A percentile compares a stretch with the other conserved stretches of the same genome.
phyloP scores from a whole-genome alignment of 2,888 invertebrate genomes.

The Oligia fasciuncula region DNA sequence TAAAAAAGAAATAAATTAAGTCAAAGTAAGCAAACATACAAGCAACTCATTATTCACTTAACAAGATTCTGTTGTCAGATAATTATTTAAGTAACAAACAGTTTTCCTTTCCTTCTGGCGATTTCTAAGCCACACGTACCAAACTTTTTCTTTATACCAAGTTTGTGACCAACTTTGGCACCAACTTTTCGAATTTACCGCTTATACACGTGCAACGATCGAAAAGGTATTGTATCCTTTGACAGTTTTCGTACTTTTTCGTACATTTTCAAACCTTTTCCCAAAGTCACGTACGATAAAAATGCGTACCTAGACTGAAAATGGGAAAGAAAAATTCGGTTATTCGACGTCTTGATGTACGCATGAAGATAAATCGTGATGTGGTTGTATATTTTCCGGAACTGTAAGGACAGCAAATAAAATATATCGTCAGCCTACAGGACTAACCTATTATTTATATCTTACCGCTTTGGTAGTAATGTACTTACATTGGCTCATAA shows the following conservation, averaged over 20 bases:
- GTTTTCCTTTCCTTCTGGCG: slow-evolving; percentile 46
- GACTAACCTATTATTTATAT: slow-evolving; percentile 40
- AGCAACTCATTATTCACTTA: slow-evolving; percentile 47
- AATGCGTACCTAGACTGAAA: slow-evolving; percentile 59
- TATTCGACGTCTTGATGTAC: slow-evolving; percentile 55
- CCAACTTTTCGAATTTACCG: slow-evolving; percentile 60
- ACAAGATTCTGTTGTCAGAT: slow-evolving; percentile 47
- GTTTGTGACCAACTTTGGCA: slow-evolving; percentile 43
- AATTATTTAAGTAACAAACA: slow-evolving; percentile 63
- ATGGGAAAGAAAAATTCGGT: slow-evolving; percentile 45
- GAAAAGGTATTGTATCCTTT: slow-evolving; percentile 47
- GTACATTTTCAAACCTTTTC: slow-evolving; percentile 38
- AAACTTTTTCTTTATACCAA: slow-evolving; percentile 56
- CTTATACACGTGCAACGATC: slow-evolving; percentile 46
- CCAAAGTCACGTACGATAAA: slow-evolving; percentile 62
- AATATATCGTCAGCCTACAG: slow-evolving; percentile 49
- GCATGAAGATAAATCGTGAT: slow-evolving; percentile 66
- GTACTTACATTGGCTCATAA: slow-evolving; percentile 1
- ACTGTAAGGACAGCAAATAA: slow-evolving; percentile 60
- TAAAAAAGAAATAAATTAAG: neutral
- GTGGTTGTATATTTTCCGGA: slow-evolving; percentile 61
- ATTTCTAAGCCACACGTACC: slow-evolving; percentile 46
- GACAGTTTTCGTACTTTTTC: slow-evolving; percentile 45
- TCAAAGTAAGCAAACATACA: slow-evolving; percentile 17
- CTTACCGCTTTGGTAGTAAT: slow-evolving; percentile 8